Evolutionary conservation across 2,113 vertebrate genomes (phyloP).

Genomic region (Gobiocypris rarus): DNA sequence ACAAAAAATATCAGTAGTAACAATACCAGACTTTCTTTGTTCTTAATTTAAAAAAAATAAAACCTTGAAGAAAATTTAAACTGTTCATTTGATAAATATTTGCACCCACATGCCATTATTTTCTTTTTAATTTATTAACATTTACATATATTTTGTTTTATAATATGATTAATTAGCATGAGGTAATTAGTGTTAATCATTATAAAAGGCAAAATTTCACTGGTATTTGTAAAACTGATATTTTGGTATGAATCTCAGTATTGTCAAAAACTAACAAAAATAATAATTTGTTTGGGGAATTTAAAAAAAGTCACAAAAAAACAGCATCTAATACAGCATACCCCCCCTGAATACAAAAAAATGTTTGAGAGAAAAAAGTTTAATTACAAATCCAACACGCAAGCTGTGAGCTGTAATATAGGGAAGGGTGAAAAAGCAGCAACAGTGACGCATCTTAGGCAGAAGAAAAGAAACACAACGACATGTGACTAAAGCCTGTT

Average conservation of each 20-base stretch:
- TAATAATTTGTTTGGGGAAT: neutral
- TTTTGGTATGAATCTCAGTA: neutral
- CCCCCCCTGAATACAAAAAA: neutral
- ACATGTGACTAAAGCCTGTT: slow-evolving; percentile 46
- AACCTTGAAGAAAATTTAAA: neutral
- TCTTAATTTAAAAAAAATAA: neutral
- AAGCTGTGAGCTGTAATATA: slow-evolving; percentile 47
- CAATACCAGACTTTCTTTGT: neutral
- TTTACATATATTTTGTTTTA: neutral
- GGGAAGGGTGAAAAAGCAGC: slow-evolving; percentile 10
- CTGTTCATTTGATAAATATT: neutral
- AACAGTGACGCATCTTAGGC: slow-evolving; percentile 30
- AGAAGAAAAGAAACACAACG: slow-evolving; percentile 23
- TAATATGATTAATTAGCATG: neutral
- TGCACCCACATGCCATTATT: neutral
- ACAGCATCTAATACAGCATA: neutral
- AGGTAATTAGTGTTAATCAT: neutral
- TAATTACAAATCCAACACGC: slow-evolving; percentile 29
- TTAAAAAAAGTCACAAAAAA: neutral
- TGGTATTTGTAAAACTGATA: neutral
- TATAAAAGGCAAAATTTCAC: neutral
- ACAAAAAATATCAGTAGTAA: neutral
- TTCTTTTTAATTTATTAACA: neutral
- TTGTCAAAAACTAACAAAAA: neutral
- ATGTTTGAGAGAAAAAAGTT: neutral